Conservation (phyloP, 92 coral and sea anemone genomes). For the Porites divaricata region DNA sequence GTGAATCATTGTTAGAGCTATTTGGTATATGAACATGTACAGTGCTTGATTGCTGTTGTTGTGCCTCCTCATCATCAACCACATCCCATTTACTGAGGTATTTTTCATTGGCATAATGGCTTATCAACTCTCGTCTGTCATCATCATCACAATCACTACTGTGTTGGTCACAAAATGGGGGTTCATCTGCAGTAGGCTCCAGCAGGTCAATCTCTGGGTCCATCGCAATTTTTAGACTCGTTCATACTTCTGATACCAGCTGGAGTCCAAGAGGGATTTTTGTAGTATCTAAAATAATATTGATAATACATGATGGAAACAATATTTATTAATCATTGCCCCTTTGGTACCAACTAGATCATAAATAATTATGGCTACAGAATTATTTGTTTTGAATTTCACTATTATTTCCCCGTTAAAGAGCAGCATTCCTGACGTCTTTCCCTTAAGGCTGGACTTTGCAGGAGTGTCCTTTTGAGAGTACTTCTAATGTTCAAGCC, state of each 20-base stretch:
- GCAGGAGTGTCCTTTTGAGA: too few relatives aligned
- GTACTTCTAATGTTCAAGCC: too few relatives aligned
- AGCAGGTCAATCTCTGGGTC: constrained; percentile 12
- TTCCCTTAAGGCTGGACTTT: too few relatives aligned
- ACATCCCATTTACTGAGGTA: constrained; percentile 84
- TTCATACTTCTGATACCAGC: constrained; percentile 9
- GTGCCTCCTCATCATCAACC: constrained; percentile 38
- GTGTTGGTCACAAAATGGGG: constrained; percentile 15
- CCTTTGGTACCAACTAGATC: too few relatives aligned
- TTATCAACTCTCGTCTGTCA: constrained; percentile 78
- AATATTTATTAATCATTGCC: too few relatives aligned
- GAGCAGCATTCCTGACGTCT: too few relatives aligned
- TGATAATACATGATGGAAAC: too few relatives aligned
- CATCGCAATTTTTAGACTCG: constrained; percentile 4
- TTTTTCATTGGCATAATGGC: constrained; percentile 81
- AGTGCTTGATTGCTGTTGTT: constrained; percentile 1
- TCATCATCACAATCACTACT: constrained; percentile 61
- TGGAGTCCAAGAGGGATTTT: too few relatives aligned
- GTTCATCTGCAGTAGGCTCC: background rate
- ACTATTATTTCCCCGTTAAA: too few relatives aligned
- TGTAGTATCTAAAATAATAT: too few relatives aligned
- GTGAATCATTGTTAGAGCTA: background rate
- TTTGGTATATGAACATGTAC: background rate
- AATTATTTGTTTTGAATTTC: too few relatives aligned
- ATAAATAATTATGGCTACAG: too few relatives aligned